Percentiles rank a stretch among this genome's conserved stretches.
Evolutionary conservation across 1,140 invertebrate species (phyloP).

Genomic region (Orchestia grillus): DNA sequence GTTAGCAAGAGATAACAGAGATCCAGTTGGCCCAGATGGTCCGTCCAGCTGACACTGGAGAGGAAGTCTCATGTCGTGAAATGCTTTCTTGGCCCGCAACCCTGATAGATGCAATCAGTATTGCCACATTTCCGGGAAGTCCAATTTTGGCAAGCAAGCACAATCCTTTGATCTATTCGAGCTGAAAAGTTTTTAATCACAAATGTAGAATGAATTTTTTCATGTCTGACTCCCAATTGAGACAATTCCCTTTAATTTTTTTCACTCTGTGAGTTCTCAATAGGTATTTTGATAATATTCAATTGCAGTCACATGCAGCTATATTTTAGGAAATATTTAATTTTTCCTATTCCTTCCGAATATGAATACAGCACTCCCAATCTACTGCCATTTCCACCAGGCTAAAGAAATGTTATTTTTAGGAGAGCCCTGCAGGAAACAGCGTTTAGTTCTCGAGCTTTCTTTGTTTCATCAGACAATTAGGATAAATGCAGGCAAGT

Average conservation of each 20-base stretch:
- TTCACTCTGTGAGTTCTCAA: not conserved
- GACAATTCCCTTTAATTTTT: not conserved
- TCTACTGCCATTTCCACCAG: not conserved
- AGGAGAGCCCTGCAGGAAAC: too few species aligned
- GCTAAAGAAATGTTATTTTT: not conserved
- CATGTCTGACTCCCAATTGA: not conserved
- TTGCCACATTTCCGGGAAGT: not conserved
- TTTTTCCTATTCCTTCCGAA: not conserved
- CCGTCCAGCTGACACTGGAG: not conserved
- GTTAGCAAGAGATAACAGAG: not conserved
- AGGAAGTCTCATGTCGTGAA: not conserved
- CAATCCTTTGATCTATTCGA: not conserved
- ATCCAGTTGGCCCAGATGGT: not conserved
- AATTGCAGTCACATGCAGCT: not conserved
- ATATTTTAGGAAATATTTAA: not conserved
- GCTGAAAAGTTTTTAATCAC: not conserved
- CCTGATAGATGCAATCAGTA: constrained; percentile 5
- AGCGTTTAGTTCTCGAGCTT: too few species aligned
- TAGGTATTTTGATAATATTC: not conserved
- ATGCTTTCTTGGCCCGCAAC: not conserved
- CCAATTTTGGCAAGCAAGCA: not conserved
- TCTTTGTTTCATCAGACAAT: too few species aligned
- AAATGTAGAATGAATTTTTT: not conserved
- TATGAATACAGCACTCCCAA: not conserved
- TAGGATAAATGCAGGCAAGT: not conserved